Evolutionary conservation across 2,113 vertebrate species (phyloP), one percentile per base, ranked within the genome.

Genomic region (Phycodurus eques): DNA sequence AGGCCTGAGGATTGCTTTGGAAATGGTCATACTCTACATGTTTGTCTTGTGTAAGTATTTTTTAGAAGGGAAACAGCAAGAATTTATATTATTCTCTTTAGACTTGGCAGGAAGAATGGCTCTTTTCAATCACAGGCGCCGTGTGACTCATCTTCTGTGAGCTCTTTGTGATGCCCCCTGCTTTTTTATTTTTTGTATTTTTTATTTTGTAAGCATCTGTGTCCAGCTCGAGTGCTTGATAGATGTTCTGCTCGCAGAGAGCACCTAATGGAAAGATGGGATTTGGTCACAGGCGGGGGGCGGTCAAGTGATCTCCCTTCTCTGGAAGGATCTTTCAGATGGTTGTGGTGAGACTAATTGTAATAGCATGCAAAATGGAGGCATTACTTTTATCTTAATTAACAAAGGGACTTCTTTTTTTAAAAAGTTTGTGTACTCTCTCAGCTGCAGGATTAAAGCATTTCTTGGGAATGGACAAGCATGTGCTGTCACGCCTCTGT

Each of bases 331-430:
- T 77, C 83, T 86, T 82, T 87, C 78, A 83, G 86, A 87, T 85
- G 82, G 82, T 72, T 79, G 77, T 77, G 80, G 83, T 92, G 91
- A 90, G 81, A 92, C 90, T 87, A 92, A 92, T 92, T 86, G 75
- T 73, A 67, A 82, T 82, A 80, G 88, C 90, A 88, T 92, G 90
- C 82, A 86, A 89, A 92, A 92, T 92, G 89, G 81, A 82, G 60
- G 70, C 84, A 89, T 86, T 87, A 84, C 88, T 90, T 92, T 89
- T 81, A 88, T 91, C 88, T 87, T 83, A 70, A 82, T 89, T 85
- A 80, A 92, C 92, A 91, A 92, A 90, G 90, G 89, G 83, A 77
- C 83, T 83, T 88, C 78, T 88, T 92, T 74, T 92, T 72, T 84
- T 75, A 27, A 74, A 72, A 86, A 27, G 27, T 83, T 68, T 79